These are phyloP conservation scores for Pherbina coryleti DNA, from an alignment of 2,888 invertebrate species.

Conservation along the genomic window DNA sequence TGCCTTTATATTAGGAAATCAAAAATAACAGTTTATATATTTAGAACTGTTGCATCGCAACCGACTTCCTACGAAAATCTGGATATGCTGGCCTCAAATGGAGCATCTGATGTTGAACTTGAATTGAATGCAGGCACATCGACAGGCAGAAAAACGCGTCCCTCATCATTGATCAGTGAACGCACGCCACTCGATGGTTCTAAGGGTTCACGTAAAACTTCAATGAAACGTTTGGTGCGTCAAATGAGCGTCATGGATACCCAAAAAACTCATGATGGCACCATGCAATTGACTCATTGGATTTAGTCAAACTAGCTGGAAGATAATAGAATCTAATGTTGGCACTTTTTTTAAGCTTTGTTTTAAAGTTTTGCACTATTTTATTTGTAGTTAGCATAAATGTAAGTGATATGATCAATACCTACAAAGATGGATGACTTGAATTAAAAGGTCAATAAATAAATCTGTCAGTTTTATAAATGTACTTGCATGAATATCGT, in stretches of 20 bases:
- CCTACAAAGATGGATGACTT: background rate
- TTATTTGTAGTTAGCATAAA: background rate
- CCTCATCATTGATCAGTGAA: slow-evolving; percentile 63
- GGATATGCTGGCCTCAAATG: slow-evolving; percentile 72
- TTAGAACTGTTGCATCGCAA: slow-evolving; percentile 72
- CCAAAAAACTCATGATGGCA: slow-evolving; percentile 82
- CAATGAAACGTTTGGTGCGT: slow-evolving; percentile 79
- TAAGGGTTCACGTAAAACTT: slow-evolving; percentile 69
- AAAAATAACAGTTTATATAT: slow-evolving; percentile 42
- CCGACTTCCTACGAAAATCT: slow-evolving; percentile 81
- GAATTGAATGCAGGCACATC: slow-evolving; percentile 56
- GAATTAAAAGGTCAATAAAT: slow-evolving; percentile 15
- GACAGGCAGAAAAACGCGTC: slow-evolving; percentile 47
- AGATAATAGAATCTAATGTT: background rate
- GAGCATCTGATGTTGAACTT: slow-evolving; percentile 60
- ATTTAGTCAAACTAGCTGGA: slow-evolving; percentile 71
- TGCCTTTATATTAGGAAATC: background rate
- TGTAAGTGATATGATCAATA: background rate
- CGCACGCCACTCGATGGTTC: slow-evolving; percentile 69
- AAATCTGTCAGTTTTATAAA: slow-evolving; percentile 18
- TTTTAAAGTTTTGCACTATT: background rate
- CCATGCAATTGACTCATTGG: slow-evolving; percentile 90
- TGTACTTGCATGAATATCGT: slow-evolving; percentile 10
- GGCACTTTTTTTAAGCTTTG: background rate
- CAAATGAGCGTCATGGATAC: slow-evolving; percentile 88